These are phyloP conservation scores for Takifugu bimaculatus DNA, from an alignment of 2,113 vertebrate species.

Conservation along the genomic window DNA sequence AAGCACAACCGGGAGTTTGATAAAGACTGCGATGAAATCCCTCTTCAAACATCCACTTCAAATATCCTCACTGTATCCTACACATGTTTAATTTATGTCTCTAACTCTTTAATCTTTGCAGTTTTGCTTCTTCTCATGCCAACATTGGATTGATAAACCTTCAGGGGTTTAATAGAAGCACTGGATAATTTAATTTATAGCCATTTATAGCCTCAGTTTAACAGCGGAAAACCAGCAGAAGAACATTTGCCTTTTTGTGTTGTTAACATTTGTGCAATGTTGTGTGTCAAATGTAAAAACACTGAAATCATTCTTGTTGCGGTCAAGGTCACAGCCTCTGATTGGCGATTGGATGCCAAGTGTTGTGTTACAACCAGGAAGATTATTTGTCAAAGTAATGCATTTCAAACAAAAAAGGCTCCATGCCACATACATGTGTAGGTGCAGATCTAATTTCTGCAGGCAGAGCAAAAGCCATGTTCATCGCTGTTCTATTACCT, in stretches of 20 bases:
- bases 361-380: too few species aligned
- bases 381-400: too few species aligned
- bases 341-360: too few species aligned
- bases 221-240: too few species aligned
- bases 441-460: neutral
- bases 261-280: too few species aligned
- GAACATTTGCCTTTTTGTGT: too few species aligned
- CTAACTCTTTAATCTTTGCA: conserved; percentile 21
- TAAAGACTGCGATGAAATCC: neutral
- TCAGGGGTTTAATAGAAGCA: neutral
- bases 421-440: too few species aligned
- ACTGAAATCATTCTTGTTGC: neutral
- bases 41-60: neutral
- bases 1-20: neutral
- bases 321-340: neutral
- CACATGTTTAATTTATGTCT: conserved; percentile 4
- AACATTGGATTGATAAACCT: conserved; percentile 12
- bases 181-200: neutral
- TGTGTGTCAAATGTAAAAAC: too few species aligned
- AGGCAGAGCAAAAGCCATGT: neutral
- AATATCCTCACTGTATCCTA: neutral
- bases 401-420: too few species aligned
- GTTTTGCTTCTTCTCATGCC: neutral
- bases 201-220: neutral
- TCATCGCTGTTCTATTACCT: neutral